These are phyloP conservation scores for Rhinichthys klamathensis DNA, from an alignment of 2,113 vertebrate genomes.

Conservation along the genomic window DNA sequence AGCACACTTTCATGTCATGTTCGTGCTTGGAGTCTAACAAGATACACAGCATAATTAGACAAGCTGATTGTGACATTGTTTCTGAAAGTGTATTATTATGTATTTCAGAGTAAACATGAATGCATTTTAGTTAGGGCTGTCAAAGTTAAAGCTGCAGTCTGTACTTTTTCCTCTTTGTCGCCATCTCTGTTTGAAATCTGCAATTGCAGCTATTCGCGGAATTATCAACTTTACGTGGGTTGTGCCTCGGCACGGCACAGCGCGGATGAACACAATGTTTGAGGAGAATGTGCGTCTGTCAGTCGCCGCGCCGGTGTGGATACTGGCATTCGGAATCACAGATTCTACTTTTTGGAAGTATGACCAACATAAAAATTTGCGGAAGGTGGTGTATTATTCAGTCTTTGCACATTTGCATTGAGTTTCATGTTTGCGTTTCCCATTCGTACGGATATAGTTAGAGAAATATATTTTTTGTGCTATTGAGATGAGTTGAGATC, in stretches of 20 bases:
- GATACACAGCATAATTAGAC: constrained; percentile 23
- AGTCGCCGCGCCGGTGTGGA: too few relatives aligned
- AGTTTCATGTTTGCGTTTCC: neutral
- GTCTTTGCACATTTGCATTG: neutral
- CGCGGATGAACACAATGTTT: too few relatives aligned
- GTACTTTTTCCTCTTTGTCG: too few relatives aligned
- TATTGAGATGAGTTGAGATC: neutral
- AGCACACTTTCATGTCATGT: constrained; percentile 14
- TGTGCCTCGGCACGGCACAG: too few relatives aligned
- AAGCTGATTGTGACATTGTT: constrained; percentile 30
- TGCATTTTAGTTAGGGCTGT: neutral
- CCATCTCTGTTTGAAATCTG: too few relatives aligned
- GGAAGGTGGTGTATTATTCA: neutral
- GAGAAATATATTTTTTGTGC: neutral
- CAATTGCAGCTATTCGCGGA: too few relatives aligned
- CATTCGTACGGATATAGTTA: neutral
- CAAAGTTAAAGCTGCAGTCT: too few relatives aligned
- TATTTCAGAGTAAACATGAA: constrained; percentile 25
- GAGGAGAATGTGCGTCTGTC: too few relatives aligned
- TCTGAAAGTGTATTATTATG: neutral
- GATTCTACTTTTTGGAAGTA: too few relatives aligned
- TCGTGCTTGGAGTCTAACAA: constrained; percentile 19
- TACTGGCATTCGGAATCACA: too few relatives aligned
- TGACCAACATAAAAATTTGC: too few relatives aligned
- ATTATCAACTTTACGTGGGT: too few relatives aligned